phyloP scores from a whole-genome alignment of 2,113 vertebrate species.

The Rousettus leschenaultii region DNA sequence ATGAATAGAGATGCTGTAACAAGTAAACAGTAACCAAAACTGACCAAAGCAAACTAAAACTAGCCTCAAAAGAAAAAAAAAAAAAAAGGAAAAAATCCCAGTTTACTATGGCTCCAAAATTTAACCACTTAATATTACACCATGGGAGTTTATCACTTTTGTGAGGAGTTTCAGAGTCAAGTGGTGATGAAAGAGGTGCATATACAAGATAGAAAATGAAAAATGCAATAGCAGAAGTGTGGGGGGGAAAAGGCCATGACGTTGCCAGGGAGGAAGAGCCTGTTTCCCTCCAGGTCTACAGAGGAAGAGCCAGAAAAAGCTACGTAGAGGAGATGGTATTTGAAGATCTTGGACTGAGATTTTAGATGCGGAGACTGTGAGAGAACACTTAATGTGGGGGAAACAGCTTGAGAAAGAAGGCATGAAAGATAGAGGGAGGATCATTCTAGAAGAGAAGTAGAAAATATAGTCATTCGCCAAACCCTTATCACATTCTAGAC shows the following conservation, averaged over 20 bases:
- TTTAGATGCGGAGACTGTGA: neutral
- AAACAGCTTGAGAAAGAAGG: slow-evolving; percentile 2
- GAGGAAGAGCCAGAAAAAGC: neutral
- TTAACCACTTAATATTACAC: neutral
- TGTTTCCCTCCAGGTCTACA: neutral
- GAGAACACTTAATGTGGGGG: neutral
- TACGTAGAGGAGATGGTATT: neutral
- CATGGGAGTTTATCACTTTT: neutral
- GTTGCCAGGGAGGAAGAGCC: neutral
- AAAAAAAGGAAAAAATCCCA: neutral
- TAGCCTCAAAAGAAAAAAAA: neutral
- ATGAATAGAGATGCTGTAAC: neutral
- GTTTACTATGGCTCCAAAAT: neutral
- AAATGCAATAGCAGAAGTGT: neutral
- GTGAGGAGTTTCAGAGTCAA: neutral
- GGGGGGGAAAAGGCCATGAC: neutral
- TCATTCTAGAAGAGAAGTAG: neutral
- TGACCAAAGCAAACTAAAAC: neutral
- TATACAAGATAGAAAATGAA: neutral
- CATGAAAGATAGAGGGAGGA: neutral
- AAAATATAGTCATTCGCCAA: neutral
- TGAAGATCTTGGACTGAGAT: neutral
- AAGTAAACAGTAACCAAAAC: neutral
- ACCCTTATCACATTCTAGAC: neutral
- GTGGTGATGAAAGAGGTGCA: neutral